Evolutionary conservation across 2,113 vertebrate genomes (phyloP), one percentile per base, ranked within the genome.

Genomic region (Podilymbus podiceps): DNA sequence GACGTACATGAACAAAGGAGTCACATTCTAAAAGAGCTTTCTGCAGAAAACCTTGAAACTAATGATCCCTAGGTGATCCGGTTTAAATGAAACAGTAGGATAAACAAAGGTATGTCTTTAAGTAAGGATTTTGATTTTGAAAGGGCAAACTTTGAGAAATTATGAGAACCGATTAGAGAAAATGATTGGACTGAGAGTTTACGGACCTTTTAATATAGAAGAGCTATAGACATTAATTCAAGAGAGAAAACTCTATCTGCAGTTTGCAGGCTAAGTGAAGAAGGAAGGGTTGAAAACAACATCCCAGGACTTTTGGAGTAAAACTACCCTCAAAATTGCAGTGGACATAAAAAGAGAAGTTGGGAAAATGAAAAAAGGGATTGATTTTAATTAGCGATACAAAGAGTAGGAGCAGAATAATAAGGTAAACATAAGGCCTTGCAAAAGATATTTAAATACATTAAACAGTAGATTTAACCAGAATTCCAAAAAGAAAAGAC

Each of bases 41-140:
- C 40, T 95, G 53, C 74, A 94, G 52, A 85, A 91, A 87, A 4
- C 25, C 25, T 91, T 64, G 52, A 63, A 78, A 91, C 38, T 93
- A 91, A 82, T 85, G 91, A 89, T 95, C 66, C 23, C 38, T 50
- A 55, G 25, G 28, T 94, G 56, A 91, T 94, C 47, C 40, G 1
- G 14, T 85, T 91, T 75, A 89, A 96, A 94, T 93, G 69, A 95
- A 92, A 81, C 21, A 67, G 66, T 42, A 31, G n/a, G 30, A 71
- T 85, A 71, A 90, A 82, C 31, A 88, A 72, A 90, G 75, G 24
- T 50, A 16, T 74, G 38, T 92, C 52, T 90, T 19, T 93, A 82
- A 92, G 74, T 72, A 82, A 88, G 71, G 62, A 50, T 85, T 90
- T 81, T 59, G 30, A 78, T 92, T 92, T 85, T 53, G 31, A 95